Conservation (phyloP, 2,113 vertebrate species). For the Vulpes lagopus region DNA sequence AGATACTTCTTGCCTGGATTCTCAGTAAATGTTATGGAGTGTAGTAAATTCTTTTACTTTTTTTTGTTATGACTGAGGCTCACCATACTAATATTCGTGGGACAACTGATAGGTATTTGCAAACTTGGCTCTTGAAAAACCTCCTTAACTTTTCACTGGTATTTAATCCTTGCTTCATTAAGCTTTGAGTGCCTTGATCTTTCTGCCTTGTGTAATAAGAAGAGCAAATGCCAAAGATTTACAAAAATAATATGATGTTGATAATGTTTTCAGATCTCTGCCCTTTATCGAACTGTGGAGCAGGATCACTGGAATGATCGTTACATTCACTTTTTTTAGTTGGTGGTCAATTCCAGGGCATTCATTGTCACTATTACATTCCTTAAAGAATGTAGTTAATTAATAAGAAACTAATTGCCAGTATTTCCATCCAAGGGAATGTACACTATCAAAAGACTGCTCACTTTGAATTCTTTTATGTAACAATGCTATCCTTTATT, state of each 20-base stretch:
- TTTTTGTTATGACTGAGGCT: neutral
- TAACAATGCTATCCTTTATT: neutral
- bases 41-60: neutral
- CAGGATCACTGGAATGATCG: neutral
- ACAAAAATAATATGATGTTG: constrained; percentile 5
- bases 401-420: neutral
- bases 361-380: neutral
- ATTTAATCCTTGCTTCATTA: constrained; percentile 65
- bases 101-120: constrained; percentile 24
- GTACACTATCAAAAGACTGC: neutral
- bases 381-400: constrained; percentile 20
- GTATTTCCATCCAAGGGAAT: neutral
- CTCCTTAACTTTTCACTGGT: constrained; percentile 24
- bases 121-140: constrained; percentile 53
- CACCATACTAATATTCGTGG: constrained; percentile 17
- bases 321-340: neutral
- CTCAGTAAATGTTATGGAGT: constrained; percentile 26
- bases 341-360: neutral
- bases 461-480: constrained; percentile 46
- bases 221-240: constrained; percentile 52
- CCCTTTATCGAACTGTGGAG: neutral
- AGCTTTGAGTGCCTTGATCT: constrained; percentile 41
- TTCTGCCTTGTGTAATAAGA: constrained; percentile 50
- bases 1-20: neutral
- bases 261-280: constrained; percentile 36